phyloP scores from a whole-genome alignment of 2,797 vertebrate species.

The Semaprochilodus insignis region DNA sequence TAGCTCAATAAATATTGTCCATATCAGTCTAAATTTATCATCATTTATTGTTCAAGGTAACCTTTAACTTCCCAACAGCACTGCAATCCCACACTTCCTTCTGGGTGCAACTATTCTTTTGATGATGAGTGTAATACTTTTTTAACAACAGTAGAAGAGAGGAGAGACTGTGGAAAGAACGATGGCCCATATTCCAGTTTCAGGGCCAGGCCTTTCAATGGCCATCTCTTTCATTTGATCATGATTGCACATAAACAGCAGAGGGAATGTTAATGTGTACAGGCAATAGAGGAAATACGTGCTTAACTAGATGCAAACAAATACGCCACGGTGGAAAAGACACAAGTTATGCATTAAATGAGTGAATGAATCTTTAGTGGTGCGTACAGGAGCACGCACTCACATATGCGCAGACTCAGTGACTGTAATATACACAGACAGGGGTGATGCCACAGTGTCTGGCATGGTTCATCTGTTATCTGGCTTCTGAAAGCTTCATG shows the following conservation, averaged over 20 bases:
- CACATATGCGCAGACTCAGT: conserved; percentile 22
- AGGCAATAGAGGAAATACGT: background rate
- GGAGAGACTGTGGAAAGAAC: conserved; percentile 29
- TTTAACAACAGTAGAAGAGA: conserved; percentile 57
- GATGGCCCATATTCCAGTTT: conserved; percentile 31
- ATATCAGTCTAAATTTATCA: too few species aligned
- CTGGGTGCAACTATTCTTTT: too few species aligned
- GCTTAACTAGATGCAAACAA: conserved; percentile 30
- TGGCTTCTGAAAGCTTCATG: conserved; percentile 39
- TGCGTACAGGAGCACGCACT: background rate
- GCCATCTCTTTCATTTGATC: conserved; percentile 30
- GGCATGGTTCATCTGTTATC: conserved; percentile 52
- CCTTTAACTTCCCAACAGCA: too few species aligned
- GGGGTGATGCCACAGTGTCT: conserved; percentile 54
- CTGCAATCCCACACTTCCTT: too few species aligned
- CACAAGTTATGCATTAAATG: background rate
- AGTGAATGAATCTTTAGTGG: conserved; percentile 15
- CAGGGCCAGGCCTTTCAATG: conserved; percentile 3
- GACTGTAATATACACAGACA: conserved; percentile 35
- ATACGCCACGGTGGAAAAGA: conserved; percentile 10
- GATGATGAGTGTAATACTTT: conserved; percentile 40
- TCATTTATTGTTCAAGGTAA: too few species aligned
- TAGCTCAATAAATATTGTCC: too few species aligned
- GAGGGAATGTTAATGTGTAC: conserved; percentile 14
- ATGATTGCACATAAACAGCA: conserved; percentile 34